Evolutionary conservation across 92 coral and sea anemone species (phyloP).

Genomic region (Porites rus): DNA sequence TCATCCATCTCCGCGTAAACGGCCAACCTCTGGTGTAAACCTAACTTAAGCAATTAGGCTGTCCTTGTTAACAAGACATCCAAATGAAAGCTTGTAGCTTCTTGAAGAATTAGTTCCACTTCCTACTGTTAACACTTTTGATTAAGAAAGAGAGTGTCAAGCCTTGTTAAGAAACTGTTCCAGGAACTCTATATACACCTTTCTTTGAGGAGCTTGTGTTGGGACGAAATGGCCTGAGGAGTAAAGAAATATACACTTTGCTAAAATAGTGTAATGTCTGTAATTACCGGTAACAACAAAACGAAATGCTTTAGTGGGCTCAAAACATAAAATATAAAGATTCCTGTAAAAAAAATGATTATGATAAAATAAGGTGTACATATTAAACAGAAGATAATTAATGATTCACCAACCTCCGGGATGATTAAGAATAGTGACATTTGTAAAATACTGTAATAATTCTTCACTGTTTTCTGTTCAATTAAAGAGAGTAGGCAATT

Average conservation of each 20-base stretch:
- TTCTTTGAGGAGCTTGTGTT: slow-evolving; percentile 80
- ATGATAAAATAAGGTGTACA: neutral
- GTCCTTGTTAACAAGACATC: no score
- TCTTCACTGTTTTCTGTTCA: slow-evolving; percentile 87
- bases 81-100: no score
- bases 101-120: neutral
- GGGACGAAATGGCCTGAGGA: slow-evolving; percentile 95
- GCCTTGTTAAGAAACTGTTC: slow-evolving; percentile 67
- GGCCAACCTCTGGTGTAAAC: no score
- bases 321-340: neutral
- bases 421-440: slow-evolving; percentile 82
- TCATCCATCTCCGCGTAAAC: no score
- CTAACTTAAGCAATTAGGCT: no score
- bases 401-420: slow-evolving; percentile 80
- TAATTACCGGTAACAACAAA: neutral
- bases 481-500: neutral
- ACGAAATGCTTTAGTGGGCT: no score
- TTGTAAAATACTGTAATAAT: slow-evolving; percentile 70
- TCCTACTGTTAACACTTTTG: neutral
- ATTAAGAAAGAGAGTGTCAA: neutral
- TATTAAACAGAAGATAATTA: no score
- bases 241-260: neutral
- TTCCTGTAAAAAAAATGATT: neutral
- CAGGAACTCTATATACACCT: slow-evolving; percentile 86
- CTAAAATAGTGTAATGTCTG: no score